Conservation (phyloP, 2,797 vertebrate species). For the Florisuga fusca region DNA sequence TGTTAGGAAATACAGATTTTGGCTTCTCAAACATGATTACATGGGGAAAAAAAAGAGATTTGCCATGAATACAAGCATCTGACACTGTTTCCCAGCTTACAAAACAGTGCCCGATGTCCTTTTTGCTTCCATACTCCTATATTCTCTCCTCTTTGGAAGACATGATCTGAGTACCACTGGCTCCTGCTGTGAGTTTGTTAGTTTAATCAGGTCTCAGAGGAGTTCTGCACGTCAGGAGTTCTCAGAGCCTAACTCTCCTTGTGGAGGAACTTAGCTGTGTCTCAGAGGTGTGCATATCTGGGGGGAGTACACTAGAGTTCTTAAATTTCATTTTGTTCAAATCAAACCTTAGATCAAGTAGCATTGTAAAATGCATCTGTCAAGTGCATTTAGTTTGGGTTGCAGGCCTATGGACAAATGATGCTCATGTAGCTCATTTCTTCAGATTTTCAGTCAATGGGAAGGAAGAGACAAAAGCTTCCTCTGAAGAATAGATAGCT, state of each 20-base stretch:
- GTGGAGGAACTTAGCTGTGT: background rate
- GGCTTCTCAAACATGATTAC: background rate
- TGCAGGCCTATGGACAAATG: background rate
- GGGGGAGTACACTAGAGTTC: background rate
- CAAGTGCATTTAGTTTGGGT: background rate
- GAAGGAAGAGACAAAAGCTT: background rate
- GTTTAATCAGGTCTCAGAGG: background rate
- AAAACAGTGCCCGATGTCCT: background rate
- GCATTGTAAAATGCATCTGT: background rate
- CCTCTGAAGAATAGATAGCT: background rate
- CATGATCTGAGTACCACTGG: background rate
- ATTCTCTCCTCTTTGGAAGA: background rate
- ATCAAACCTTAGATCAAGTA: background rate
- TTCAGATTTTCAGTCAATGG: background rate
- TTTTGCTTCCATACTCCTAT: background rate
- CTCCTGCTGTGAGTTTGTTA: background rate
- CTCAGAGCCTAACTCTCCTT: background rate
- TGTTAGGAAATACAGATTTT: background rate
- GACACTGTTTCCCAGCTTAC: background rate
- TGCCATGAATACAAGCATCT: background rate
- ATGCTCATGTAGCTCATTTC: background rate
- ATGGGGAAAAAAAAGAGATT: background rate
- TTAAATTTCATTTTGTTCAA: background rate
- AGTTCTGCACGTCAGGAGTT: background rate
- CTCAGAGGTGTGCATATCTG: background rate